phyloP scores from a whole-genome alignment of 2,888 invertebrate species.

The Clepsis dumicolana region DNA sequence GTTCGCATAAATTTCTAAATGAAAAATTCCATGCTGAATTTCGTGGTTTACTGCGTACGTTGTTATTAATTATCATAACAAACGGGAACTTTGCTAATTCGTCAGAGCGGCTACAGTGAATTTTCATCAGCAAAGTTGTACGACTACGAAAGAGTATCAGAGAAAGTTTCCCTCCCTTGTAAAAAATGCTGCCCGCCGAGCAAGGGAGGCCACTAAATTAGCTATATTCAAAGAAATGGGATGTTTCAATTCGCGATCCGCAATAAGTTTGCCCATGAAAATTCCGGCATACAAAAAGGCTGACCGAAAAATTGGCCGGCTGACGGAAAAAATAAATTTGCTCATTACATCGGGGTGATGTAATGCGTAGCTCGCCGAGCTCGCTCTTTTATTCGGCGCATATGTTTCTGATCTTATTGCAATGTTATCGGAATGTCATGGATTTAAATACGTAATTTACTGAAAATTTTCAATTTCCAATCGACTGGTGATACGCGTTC shows the following conservation, averaged over 20 bases:
- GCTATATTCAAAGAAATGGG: conserved; percentile 67
- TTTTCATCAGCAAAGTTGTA: conserved; percentile 55
- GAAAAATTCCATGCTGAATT: conserved; percentile 40
- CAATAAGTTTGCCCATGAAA: conserved; percentile 54
- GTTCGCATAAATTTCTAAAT: conserved; percentile 41
- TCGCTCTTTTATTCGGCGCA: conserved; percentile 35
- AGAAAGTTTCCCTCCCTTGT: conserved; percentile 54
- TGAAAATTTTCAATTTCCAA: neutral
- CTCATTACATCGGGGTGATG: conserved; percentile 51
- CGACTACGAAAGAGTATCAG: conserved; percentile 40
- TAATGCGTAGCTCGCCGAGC: conserved; percentile 37
- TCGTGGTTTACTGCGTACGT: conserved; percentile 33
- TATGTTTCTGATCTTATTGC: conserved; percentile 32
- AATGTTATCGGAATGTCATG: conserved; percentile 1
- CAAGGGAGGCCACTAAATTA: conserved; percentile 64
- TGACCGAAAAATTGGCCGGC: conserved; percentile 48
- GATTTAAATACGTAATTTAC: conserved; percentile 1
- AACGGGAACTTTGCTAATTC: conserved; percentile 33
- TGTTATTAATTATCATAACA: conserved; percentile 43
- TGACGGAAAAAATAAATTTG: conserved; percentile 52
- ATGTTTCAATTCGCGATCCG: conserved; percentile 62
- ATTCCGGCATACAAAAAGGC: conserved; percentile 50
- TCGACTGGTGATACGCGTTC: neutral
- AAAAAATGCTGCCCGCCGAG: conserved; percentile 52
- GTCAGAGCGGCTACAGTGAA: conserved; percentile 41